These are phyloP conservation scores for Zootoca vivipara DNA, from an alignment of 2,113 vertebrate genomes.

Conservation along the genomic window DNA sequence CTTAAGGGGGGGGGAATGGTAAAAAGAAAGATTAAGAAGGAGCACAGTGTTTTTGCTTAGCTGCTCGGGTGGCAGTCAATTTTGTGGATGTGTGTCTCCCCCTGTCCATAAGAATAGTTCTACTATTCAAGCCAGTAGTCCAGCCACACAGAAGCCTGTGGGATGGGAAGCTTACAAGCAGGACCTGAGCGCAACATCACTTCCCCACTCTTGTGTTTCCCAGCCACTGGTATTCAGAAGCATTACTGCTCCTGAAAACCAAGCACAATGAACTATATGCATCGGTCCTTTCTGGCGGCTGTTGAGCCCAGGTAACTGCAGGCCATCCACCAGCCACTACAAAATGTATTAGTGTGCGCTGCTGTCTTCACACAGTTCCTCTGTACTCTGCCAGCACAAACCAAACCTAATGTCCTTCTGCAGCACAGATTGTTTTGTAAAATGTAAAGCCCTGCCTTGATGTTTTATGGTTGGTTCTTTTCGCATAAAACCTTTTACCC, in stretches of 20 bases:
- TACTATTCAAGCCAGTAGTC: too few species aligned
- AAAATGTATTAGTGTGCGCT: neutral
- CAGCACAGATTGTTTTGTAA: neutral
- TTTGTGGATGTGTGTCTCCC: neutral
- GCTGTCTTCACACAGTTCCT: neutral
- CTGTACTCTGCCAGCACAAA: neutral
- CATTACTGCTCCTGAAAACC: too few species aligned
- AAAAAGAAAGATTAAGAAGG: neutral
- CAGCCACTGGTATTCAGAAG: too few species aligned
- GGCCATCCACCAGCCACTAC: too few species aligned
- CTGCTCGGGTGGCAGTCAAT: neutral
- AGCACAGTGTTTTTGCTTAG: neutral
- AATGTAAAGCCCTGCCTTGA: constrained; percentile 1
- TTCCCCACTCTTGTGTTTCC: too few species aligned
- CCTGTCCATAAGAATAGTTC: too few species aligned
- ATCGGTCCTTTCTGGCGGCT: neutral
- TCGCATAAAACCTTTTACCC: constrained; percentile 21
- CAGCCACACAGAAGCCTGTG: too few species aligned
- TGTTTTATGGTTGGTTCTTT: constrained; percentile 14
- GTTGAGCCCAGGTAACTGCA: neutral
- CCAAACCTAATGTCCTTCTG: neutral
- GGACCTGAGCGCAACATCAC: too few species aligned
- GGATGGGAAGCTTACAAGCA: fast-evolving
- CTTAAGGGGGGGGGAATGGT: too few species aligned
- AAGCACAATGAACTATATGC: too few species aligned